Conservation (phyloP, 2,797 vertebrate species). For the Balearica regulorum region DNA sequence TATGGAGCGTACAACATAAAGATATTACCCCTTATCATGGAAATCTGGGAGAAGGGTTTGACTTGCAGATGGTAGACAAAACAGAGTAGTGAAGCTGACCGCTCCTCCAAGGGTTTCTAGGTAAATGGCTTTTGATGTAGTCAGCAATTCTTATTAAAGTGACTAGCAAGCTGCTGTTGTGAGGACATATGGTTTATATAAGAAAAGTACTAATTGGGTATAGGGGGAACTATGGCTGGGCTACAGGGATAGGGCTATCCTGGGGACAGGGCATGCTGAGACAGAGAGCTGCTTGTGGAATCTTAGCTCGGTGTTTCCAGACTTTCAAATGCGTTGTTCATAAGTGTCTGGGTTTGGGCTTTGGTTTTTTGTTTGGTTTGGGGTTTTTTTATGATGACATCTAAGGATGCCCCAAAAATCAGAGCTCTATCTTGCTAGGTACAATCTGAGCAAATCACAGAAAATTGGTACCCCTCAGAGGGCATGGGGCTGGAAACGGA, state of each 20-base stretch:
- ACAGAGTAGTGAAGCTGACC: background rate
- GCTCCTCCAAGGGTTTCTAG: background rate
- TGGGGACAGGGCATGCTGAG: background rate
- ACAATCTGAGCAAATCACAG: background rate
- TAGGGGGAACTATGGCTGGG: background rate
- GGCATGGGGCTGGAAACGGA: background rate
- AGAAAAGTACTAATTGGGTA: background rate
- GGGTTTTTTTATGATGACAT: background rate
- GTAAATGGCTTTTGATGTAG: background rate
- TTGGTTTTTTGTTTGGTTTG: fast-evolving
- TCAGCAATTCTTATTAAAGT: background rate
- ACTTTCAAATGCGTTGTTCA: background rate
- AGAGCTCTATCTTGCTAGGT: background rate
- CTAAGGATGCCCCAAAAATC: background rate
- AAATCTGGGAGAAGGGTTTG: background rate
- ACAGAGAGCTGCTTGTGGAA: background rate
- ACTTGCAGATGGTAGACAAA: background rate
- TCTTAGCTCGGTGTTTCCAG: background rate
- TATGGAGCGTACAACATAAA: background rate
- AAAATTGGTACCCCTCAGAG: background rate
- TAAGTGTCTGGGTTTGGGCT: background rate
- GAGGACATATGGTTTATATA: background rate
- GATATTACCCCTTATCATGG: background rate
- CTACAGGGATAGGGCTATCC: background rate
- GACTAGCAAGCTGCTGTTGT: background rate